A percentile compares a stretch with the other conserved stretches of the same genome.
phyloP scores from a whole-genome alignment of 2,797 vertebrate species.

The Scolopax rusticola region DNA sequence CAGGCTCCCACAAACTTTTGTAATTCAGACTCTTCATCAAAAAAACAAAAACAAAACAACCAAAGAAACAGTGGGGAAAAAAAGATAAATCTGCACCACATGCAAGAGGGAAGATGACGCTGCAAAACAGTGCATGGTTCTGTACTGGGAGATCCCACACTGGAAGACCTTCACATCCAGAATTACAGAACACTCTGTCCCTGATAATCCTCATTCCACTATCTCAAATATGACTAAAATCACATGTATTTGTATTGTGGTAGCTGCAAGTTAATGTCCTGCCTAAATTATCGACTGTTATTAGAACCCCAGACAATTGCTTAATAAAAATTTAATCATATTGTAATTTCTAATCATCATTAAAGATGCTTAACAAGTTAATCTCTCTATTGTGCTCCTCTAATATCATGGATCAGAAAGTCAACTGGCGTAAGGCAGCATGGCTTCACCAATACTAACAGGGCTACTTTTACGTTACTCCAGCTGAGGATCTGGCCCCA shows the following conservation, averaged over 20 bases:
- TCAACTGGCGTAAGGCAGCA: not conserved
- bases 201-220: not conserved
- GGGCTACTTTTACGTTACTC: not conserved
- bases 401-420: slow-evolving; percentile 28
- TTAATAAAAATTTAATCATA: slow-evolving; percentile 75
- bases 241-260: slow-evolving; percentile 52
- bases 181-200: not conserved
- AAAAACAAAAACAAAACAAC: not conserved
- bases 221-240: not conserved
- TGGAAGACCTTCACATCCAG: not conserved
- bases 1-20: not conserved
- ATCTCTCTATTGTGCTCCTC: slow-evolving; percentile 51
- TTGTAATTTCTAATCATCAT: slow-evolving; percentile 70
- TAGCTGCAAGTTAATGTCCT: slow-evolving; percentile 56
- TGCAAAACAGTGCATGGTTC: not conserved
- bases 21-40: not conserved
- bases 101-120: not conserved
- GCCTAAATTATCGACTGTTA: slow-evolving; percentile 60
- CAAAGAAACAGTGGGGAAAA: not conserved
- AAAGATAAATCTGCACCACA: not conserved
- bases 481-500: not conserved
- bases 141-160: not conserved
- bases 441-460: not conserved
- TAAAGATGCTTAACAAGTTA: slow-evolving; percentile 69
- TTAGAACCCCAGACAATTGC: slow-evolving; percentile 72